Evolutionary conservation across 1,140 invertebrate species (phyloP).

Genomic region (Lepidostoma basale): DNA sequence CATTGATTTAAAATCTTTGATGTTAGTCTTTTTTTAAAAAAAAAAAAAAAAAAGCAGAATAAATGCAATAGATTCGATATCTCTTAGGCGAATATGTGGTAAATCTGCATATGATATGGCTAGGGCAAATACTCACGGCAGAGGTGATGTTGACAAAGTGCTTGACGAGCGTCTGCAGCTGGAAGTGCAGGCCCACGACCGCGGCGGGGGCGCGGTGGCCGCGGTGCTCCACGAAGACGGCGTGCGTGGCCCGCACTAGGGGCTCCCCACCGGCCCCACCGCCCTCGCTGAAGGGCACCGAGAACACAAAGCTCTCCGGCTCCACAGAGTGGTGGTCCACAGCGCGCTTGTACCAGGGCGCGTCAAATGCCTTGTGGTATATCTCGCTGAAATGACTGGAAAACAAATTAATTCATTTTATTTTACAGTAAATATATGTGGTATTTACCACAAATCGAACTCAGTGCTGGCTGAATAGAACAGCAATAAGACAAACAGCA

Average conservation of each 20-base stretch:
- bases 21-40: too few species aligned
- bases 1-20: too few species aligned
- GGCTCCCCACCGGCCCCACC: constrained; percentile 57
- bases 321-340: constrained; percentile 88
- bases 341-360: constrained; percentile 90
- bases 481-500: too few species aligned
- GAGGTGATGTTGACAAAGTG: constrained; percentile 88
- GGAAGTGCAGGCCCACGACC: constrained; percentile 87
- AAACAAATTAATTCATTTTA: constrained; percentile 8
- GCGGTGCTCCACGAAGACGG: constrained; percentile 85
- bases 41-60: too few species aligned
- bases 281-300: constrained; percentile 80
- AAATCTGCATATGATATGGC: too few species aligned
- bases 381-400: constrained; percentile 81
- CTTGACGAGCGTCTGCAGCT: constrained; percentile 77
- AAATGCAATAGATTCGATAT: too few species aligned
- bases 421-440: too few species aligned
- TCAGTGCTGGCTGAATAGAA: too few species aligned
- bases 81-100: too few species aligned
- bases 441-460: too few species aligned
- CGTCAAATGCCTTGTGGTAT: constrained; percentile 84
- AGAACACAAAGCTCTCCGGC: constrained; percentile 89
- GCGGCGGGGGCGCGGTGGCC: constrained; percentile 86
- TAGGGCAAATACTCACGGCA: constrained; percentile 68
- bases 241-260: constrained; percentile 86